Percentiles rank a stretch among this genome's conserved stretches.
phyloP scores from a whole-genome alignment of 2,113 vertebrate genomes.

The Aspidoscelis tigris region DNA sequence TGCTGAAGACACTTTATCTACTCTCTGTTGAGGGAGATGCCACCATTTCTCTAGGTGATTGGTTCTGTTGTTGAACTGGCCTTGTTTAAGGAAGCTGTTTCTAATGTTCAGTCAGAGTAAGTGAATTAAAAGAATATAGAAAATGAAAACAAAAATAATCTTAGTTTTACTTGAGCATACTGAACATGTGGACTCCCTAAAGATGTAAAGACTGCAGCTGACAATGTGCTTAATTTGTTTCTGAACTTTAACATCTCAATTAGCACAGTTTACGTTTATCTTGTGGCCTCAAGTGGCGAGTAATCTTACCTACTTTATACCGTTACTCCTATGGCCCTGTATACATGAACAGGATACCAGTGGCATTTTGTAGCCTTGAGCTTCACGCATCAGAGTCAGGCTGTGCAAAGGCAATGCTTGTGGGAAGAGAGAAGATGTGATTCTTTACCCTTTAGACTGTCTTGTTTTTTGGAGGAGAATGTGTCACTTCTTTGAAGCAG shows the following conservation, averaged over 20 bases:
- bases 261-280: neutral
- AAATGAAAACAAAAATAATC: too few species aligned
- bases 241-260: neutral
- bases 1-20: too few species aligned
- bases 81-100: too few species aligned
- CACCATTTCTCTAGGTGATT: too few species aligned
- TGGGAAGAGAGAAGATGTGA: neutral
- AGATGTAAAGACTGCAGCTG: neutral
- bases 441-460: neutral
- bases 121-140: too few species aligned
- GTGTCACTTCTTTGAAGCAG: neutral
- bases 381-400: too few species aligned
- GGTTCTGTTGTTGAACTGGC: too few species aligned
- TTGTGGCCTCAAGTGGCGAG: neutral
- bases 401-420: neutral
- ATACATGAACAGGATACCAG: neutral
- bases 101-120: too few species aligned
- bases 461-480: too few species aligned
- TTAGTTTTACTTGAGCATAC: too few species aligned
- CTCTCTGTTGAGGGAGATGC: too few species aligned
- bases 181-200: too few species aligned
- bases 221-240: neutral
- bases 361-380: neutral
- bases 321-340: neutral
- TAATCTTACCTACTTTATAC: neutral